phyloP scores from a whole-genome alignment of 2,797 vertebrate genomes.

The Denticeps clupeoides region DNA sequence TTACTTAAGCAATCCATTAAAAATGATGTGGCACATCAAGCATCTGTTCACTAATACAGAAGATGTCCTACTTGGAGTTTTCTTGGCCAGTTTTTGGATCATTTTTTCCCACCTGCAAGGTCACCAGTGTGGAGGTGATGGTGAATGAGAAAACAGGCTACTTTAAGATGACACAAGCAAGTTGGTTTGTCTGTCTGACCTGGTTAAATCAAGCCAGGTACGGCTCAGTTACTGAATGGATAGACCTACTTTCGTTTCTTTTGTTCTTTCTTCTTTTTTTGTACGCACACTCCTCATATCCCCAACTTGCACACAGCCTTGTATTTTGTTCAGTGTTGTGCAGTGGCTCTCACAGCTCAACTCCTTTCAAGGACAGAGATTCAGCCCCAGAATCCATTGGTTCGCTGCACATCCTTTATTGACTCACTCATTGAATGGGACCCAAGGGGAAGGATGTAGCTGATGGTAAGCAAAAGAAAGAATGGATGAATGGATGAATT shows the following conservation, averaged over 20 bases:
- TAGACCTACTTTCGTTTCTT: too few species aligned
- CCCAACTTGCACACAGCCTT: background rate
- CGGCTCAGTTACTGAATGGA: too few species aligned
- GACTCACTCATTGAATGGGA: slow-evolving; percentile 4
- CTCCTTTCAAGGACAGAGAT: slow-evolving; percentile 19
- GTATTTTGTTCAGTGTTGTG: slow-evolving; percentile 10
- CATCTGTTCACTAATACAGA: background rate
- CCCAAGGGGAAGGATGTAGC: slow-evolving; percentile 25
- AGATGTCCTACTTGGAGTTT: slow-evolving; percentile 25
- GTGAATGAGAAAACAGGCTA: slow-evolving; percentile 6
- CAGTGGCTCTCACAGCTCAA: too few species aligned
- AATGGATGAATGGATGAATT: background rate
- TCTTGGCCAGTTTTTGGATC: slow-evolving; percentile 19
- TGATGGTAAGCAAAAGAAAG: slow-evolving; percentile 22
- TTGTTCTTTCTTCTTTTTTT: slow-evolving; percentile 8
- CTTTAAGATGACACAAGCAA: slow-evolving; percentile 4
- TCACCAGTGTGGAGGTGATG: slow-evolving; percentile 11
- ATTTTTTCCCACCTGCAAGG: slow-evolving; percentile 22
- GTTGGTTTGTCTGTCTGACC: slow-evolving; percentile 14
- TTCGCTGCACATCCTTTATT: background rate
- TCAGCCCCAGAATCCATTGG: slow-evolving; percentile 6
- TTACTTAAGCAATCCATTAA: background rate
- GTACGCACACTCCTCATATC: slow-evolving; percentile 4
- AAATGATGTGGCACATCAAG: background rate
- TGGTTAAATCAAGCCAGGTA: slow-evolving; percentile 19